Base-by-base conservation (phyloP, 1,140 invertebrate genomes). In the Zaprionus gabonicus region DNA sequence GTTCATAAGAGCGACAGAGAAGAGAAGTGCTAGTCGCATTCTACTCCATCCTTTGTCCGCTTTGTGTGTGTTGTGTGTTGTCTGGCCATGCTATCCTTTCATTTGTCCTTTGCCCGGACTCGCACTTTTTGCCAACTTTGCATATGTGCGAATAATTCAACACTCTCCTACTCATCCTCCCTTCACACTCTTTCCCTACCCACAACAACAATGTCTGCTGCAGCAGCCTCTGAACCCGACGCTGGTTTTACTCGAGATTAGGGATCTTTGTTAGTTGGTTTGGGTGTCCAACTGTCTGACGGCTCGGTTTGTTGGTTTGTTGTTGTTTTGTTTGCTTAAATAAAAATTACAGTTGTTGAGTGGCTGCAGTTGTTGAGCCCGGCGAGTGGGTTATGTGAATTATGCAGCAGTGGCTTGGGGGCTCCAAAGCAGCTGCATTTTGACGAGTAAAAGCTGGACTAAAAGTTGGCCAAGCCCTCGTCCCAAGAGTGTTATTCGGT, bases 81-180 rank as follows among this genome's bases (percentile, higher is more conserved):
- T 31, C 23, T 59, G 17, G 59, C 34, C 38, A 41, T 38, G 58
- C 46, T 46, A 79, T 76, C 85, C 75, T 78, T 84, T 71, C 56
- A 70, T 62, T 72, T 75, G 73, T 71, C 64, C 63, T 76, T 62
- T 46, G 62, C 46, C 28, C 66, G 34, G 44, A 56, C 44, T 77
- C 66, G 60, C 81, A 82, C 85, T 82, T 88, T 90, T 90, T 81
- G 81, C 85, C 72, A 80, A 90, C 81, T 88, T 88, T 88, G 85
- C 85, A 88, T 90, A 88, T 88, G 85, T 90, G 85, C 85, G 82
- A 88, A 88, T 84, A 86, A 86, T 88, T 88, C 87, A 86, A 70
- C 72, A 83, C 71, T 44, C 46, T 20, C 46, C 20, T 51, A 17
- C 46, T 10, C 15, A 9, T 6, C 46, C 10, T 4, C 20, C 38